These are phyloP conservation scores for Lycaena phlaeas DNA, from an alignment of 2,888 invertebrate species.

Conservation along the genomic window DNA sequence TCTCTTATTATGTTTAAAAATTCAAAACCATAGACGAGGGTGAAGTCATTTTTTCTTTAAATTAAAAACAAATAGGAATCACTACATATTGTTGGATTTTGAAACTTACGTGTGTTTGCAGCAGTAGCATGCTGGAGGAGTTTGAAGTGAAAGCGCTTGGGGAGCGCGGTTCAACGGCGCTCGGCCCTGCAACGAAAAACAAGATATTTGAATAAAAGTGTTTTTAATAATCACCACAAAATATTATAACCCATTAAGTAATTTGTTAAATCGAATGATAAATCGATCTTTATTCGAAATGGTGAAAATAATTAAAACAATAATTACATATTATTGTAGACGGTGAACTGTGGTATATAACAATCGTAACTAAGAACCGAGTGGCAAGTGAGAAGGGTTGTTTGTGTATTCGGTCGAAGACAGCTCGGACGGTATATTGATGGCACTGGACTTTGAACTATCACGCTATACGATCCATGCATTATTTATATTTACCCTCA, in stretches of 20 bases:
- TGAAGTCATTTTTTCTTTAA: not conserved
- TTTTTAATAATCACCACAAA: no score
- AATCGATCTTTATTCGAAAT: no score
- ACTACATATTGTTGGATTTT: not conserved
- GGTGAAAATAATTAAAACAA: no score
- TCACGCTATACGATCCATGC: slow-evolving; percentile 75
- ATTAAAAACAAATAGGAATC: not conserved
- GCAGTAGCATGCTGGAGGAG: slow-evolving; percentile 92
- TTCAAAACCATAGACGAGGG: slow-evolving; percentile 2
- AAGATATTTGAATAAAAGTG: slow-evolving; percentile 16
- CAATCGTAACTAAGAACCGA: slow-evolving; percentile 12
- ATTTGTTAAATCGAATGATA: no score
- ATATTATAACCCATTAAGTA: no score
- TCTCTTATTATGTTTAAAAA: slow-evolving; percentile 11
- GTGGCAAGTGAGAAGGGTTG: slow-evolving; percentile 22
- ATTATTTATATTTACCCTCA: slow-evolving; percentile 72
- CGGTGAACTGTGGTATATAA: not conserved
- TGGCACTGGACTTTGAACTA: slow-evolving; percentile 64
- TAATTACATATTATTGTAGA: no score
- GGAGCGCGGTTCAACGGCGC: slow-evolving; percentile 70
- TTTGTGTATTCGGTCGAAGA: slow-evolving; percentile 38
- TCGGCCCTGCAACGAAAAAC: slow-evolving; percentile 64
- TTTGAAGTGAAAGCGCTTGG: slow-evolving; percentile 71
- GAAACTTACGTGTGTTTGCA: slow-evolving; percentile 89
- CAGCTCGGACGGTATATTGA: slow-evolving; percentile 39